phyloP scores from a whole-genome alignment of 1,140 invertebrate genomes.

The Halesus radiatus region DNA sequence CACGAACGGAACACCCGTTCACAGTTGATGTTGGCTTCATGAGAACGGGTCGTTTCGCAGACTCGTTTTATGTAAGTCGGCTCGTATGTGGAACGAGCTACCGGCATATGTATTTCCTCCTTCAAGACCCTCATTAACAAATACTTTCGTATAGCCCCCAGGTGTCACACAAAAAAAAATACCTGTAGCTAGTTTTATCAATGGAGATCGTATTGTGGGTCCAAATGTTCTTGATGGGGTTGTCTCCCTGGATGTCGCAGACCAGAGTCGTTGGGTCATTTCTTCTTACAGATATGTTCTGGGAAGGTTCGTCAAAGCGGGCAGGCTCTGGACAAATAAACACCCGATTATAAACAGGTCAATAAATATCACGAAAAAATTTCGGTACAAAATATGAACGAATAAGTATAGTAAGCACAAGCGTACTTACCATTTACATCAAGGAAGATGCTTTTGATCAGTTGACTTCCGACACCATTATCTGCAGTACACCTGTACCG shows the following conservation, averaged over 20 bases:
- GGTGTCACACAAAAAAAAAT: no score
- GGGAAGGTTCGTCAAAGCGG: constrained; percentile 80
- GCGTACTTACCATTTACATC: constrained; percentile 79
- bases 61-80: no score
- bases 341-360: no score
- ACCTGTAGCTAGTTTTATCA: constrained; percentile 76
- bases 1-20: no score
- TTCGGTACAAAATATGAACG: no score
- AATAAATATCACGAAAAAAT: no score
- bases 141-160: no score
- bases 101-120: no score
- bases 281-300: constrained; percentile 79
- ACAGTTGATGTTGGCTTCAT: no score
- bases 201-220: constrained; percentile 76
- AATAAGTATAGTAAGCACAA: not conserved
- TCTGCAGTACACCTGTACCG: constrained; percentile 89
- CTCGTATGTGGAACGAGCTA: no score
- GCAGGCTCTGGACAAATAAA: constrained; percentile 76
- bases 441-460: constrained; percentile 82
- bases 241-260: constrained; percentile 89
- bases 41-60: no score
- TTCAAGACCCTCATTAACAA: no score
- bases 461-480: constrained; percentile 84
- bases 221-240: constrained; percentile 87
- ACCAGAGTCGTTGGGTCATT: constrained; percentile 80